Evolutionary conservation across 1,140 invertebrate genomes (phyloP).

Genomic region (Acarapis woodi): DNA sequence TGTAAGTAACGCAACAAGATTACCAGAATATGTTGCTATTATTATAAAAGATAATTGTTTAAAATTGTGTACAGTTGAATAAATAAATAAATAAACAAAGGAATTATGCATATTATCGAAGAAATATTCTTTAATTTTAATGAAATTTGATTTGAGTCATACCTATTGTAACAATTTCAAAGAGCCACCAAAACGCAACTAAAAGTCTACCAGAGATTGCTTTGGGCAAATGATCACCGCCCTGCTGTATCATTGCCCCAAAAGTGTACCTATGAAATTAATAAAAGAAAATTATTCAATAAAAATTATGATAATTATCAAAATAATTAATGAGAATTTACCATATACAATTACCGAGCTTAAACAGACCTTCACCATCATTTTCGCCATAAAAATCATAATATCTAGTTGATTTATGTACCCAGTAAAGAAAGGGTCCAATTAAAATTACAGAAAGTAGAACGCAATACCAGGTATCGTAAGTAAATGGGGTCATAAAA

Average conservation of each 20-base stretch:
- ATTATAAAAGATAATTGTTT: too few species aligned
- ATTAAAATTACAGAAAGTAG: conserved; percentile 35
- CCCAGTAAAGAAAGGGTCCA: conserved; percentile 40
- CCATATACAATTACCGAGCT: conserved; percentile 25
- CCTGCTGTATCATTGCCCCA: conserved; percentile 63
- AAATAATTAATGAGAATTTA: too few species aligned
- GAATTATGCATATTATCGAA: too few species aligned
- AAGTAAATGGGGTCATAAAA: conserved; percentile 53
- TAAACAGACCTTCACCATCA: conserved; percentile 27
- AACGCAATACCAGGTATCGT: conserved; percentile 45
- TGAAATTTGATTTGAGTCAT: too few species aligned
- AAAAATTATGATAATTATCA: too few species aligned
- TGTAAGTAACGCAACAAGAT: conserved; percentile 67
- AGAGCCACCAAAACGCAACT: conserved; percentile 70
- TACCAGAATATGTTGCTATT: conserved; percentile 67
- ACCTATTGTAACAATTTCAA: conserved; percentile 56
- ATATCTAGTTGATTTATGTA: conserved; percentile 37
- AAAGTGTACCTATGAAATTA: conserved; percentile 60
- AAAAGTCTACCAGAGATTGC: conserved; percentile 60
- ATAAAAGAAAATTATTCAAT: neutral
- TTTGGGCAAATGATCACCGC: conserved; percentile 47
- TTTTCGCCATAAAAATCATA: conserved; percentile 24
- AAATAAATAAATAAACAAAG: too few species aligned
- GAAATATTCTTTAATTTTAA: too few species aligned
- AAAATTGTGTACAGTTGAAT: too few species aligned